Evolutionary conservation across 2,113 vertebrate species (phyloP).

Genomic region (Erythrocercus mccallii): DNA sequence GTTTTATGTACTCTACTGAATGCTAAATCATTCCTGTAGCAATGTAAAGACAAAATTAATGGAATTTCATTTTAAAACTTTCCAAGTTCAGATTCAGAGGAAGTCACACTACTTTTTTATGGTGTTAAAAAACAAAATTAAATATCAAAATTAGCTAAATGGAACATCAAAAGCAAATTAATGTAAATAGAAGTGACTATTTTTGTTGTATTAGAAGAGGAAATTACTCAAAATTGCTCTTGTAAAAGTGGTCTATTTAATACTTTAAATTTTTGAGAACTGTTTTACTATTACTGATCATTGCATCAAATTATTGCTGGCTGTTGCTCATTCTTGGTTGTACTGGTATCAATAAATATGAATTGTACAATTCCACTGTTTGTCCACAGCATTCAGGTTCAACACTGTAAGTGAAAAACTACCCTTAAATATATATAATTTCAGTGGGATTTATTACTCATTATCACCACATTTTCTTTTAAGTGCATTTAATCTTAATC

Average conservation of each 20-base stretch:
- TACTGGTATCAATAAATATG: background rate
- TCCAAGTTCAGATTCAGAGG: background rate
- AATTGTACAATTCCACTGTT: background rate
- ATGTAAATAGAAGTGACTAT: background rate
- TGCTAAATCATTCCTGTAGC: background rate
- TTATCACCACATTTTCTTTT: background rate
- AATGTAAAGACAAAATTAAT: background rate
- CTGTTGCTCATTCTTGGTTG: background rate
- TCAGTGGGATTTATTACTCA: background rate
- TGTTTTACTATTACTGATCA: background rate
- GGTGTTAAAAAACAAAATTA: background rate
- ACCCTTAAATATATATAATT: background rate
- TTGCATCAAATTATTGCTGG: background rate
- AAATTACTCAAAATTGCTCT: background rate
- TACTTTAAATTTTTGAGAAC: background rate
- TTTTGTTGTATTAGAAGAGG: background rate
- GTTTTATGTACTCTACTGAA: background rate
- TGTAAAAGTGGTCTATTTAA: background rate
- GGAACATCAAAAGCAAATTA: background rate
- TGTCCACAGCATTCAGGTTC: background rate
- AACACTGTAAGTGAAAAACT: background rate
- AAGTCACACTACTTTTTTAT: background rate
- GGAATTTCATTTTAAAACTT: background rate
- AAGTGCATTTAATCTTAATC: background rate
- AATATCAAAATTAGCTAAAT: background rate